Conservation (phyloP, 2,113 vertebrate genomes). For the Cyrtonyx montezumae region DNA sequence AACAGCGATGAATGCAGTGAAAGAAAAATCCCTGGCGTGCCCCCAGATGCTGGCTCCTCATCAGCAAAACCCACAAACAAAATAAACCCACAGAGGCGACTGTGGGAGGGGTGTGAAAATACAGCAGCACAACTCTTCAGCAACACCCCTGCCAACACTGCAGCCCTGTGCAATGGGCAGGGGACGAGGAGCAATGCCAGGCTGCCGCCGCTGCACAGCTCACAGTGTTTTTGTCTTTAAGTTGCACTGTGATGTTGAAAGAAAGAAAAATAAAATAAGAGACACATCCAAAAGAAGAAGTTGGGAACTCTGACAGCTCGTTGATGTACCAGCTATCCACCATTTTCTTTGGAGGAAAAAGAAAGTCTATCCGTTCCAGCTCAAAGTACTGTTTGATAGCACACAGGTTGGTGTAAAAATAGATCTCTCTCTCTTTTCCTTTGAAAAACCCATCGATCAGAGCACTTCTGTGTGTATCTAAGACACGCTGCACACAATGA, state of each 20-base stretch:
- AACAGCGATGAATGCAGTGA: constrained; percentile 6
- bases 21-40: constrained; percentile 48
- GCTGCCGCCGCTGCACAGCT: not conserved
- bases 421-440: not conserved
- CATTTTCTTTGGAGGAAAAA: not conserved
- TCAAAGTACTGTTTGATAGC: not conserved
- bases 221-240: not conserved
- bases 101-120: constrained; percentile 28
- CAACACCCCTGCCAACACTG: not conserved
- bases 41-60: constrained; percentile 16
- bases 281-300: not conserved
- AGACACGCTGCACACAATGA: accelerated
- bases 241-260: not conserved
- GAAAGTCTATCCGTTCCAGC: no score
- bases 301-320: not conserved
- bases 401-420: not conserved
- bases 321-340: not conserved
- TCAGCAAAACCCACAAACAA: constrained; percentile 49
- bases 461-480: accelerated
- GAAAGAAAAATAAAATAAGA: not conserved
- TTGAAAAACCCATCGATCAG: not conserved
- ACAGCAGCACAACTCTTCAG: not conserved
- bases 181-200: not conserved
- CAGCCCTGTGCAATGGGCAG: not conserved
- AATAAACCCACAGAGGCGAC: constrained; percentile 36